Base-by-base conservation (phyloP, 2,888 invertebrate genomes). In the Allophyes oxyacanthae region DNA sequence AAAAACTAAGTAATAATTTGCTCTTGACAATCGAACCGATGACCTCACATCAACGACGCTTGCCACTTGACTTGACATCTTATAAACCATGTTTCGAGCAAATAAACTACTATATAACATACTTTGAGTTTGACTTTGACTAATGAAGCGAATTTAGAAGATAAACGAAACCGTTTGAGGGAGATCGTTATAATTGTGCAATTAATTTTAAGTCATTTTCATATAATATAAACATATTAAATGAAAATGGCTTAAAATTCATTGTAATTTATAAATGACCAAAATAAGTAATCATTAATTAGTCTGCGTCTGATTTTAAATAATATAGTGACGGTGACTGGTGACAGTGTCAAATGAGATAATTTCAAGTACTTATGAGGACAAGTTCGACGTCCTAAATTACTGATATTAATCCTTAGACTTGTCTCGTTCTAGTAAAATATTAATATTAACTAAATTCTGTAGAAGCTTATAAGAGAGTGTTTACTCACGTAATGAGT, bases 311-410 rank as follows among this genome's bases (percentile, higher is more conserved):
- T 25, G 7, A 8, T 1, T 6, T 28, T 8, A 28, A 6, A 5
- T 5, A 6, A 3, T 28, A 28, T 11, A 32, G 25, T 10, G 6
- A 37, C 7, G 30, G n/a, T n/a, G n/a, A n/a, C 4, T 20, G 20
- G 33, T 25, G 51, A 45, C 52, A 38, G n/a, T 66, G 50, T 58
- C 14, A 68, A 66, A 63, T 66, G 45, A 53, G 26, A 36, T 53
- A 26, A 53, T 63, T 63, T 50, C 11, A 32, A 41, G 43, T 52
- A 49, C 33, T 50, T 41, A 67, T 40, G 49, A 57, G 41, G 9
- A 15, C 15, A 37, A 46, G 41, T 50, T 44, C 15, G 44, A 54
- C 28, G 25, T 57, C 43, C 43, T 36, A 58, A 68, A 58, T 67
- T 40, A 25, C 58, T 40, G 25, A 13, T 37, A 43, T 66, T 66